Evolutionary conservation across 2,888 invertebrate genomes (phyloP).

Genomic region (Dyspetes luteomarginatus): DNA sequence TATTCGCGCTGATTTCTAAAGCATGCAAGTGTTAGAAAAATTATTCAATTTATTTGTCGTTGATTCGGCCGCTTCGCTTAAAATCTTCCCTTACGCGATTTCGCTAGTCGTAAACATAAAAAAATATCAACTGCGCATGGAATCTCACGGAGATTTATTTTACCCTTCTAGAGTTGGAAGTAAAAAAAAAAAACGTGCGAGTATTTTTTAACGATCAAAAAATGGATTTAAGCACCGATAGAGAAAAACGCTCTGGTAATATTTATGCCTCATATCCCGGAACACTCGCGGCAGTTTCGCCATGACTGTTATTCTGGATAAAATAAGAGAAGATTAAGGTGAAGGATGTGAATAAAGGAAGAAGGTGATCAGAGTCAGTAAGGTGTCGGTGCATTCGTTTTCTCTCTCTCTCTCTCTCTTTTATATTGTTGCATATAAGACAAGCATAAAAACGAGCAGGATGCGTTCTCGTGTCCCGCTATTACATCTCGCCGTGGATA

Average conservation of each 20-base stretch:
- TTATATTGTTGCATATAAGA: slow-evolving; percentile 19
- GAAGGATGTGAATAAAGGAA: slow-evolving; percentile 75
- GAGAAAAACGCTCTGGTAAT: slow-evolving; percentile 9
- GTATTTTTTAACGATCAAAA: no score
- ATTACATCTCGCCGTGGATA: slow-evolving; percentile 35
- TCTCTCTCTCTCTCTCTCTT: background rate
- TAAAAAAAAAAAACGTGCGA: no score
- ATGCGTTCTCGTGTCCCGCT: slow-evolving; percentile 73
- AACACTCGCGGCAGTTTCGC: slow-evolving; percentile 6
- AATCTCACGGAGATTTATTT: no score
- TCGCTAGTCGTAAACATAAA: no score
- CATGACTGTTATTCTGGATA: slow-evolving; percentile 6
- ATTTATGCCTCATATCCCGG: slow-evolving; percentile 11
- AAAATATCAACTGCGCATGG: no score
- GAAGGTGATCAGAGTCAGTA: slow-evolving; percentile 75
- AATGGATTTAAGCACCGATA: no score
- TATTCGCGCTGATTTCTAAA: no score
- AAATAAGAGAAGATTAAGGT: slow-evolving; percentile 35
- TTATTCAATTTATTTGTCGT: no score
- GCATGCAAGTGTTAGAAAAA: no score
- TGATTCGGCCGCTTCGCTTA: no score
- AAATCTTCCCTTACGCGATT: no score
- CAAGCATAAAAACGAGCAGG: slow-evolving; percentile 70
- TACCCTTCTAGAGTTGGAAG: no score
- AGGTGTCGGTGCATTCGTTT: slow-evolving; percentile 71